These are phyloP conservation scores for Dromiciops gliroides DNA, from an alignment of 2,113 vertebrate species.

Conservation along the genomic window DNA sequence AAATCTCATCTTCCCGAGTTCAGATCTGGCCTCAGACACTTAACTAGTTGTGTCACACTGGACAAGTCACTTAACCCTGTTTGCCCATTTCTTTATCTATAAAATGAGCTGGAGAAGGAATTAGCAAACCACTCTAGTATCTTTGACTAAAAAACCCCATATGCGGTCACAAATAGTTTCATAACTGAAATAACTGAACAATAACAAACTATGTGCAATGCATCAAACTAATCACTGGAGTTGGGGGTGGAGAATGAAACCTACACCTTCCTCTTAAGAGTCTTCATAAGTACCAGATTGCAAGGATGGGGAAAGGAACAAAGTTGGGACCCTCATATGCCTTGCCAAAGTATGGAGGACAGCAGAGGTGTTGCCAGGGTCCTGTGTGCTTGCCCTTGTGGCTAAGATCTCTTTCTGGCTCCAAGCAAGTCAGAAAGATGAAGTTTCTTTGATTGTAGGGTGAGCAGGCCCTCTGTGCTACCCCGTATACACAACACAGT, in stretches of 20 bases:
- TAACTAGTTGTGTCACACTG: background rate
- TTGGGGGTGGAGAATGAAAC: background rate
- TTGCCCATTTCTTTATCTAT: background rate
- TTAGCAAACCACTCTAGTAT: background rate
- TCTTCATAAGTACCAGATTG: background rate
- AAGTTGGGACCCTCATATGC: background rate
- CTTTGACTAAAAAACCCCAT: background rate
- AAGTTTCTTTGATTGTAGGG: background rate
- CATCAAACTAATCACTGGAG: background rate
- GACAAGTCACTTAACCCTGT: background rate
- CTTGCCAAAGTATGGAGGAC: background rate
- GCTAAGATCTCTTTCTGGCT: background rate
- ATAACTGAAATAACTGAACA: background rate
- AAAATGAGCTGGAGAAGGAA: background rate
- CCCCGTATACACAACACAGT: conserved; percentile 38
- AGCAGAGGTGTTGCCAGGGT: background rate
- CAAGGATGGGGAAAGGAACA: background rate
- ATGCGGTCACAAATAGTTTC: background rate
- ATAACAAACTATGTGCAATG: background rate
- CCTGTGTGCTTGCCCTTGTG: background rate
- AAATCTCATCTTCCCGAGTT: background rate
- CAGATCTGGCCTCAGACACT: background rate
- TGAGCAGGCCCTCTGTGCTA: conserved; percentile 33
- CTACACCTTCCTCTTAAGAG: background rate
- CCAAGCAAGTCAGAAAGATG: background rate